Conservation (phyloP, 2,113 vertebrate genomes). For the Dissostichus mawsoni region DNA sequence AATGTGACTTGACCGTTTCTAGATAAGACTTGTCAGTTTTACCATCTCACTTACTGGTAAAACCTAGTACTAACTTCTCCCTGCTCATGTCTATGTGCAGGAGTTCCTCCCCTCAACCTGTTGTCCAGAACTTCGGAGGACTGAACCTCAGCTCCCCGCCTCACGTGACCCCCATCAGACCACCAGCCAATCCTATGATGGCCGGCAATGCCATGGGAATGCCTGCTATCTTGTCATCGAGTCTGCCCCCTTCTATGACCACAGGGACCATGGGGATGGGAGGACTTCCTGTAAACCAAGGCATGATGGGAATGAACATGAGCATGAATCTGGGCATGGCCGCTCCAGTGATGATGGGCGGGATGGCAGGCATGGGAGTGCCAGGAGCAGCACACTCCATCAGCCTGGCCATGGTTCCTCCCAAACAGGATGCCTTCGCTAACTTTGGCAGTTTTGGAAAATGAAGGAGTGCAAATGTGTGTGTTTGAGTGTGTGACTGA, state of each 20-base stretch:
- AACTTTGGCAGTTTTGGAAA: constrained; percentile 99
- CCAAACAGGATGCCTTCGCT: constrained; percentile 99
- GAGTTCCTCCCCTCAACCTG: constrained; percentile 90
- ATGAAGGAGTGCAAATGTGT: constrained; percentile 78
- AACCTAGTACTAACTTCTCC: constrained; percentile 15
- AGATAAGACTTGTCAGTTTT: background rate
- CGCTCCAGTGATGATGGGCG: constrained; percentile 81
- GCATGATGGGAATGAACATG: constrained; percentile 91
- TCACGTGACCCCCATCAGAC: constrained; percentile 83
- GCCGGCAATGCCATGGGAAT: constrained; percentile 84
- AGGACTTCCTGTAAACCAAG: constrained; percentile 85
- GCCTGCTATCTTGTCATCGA: constrained; percentile 66
- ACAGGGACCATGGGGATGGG: constrained; percentile 86
- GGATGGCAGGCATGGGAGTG: constrained; percentile 80
- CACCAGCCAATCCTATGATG: constrained; percentile 85
- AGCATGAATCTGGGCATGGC: constrained; percentile 86
- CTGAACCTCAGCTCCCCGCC: constrained; percentile 90
- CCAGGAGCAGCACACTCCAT: constrained; percentile 75
- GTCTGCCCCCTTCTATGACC: constrained; percentile 84
- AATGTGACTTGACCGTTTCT: background rate
- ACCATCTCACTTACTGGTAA: background rate
- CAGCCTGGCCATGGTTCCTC: constrained; percentile 85
- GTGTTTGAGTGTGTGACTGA: background rate
- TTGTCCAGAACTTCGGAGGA: constrained; percentile 92
- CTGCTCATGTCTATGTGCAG: constrained; percentile 72